Evolutionary conservation across 2,888 invertebrate species (phyloP), one percentile per base, ranked within the genome.

Genomic region (Timema podura): DNA sequence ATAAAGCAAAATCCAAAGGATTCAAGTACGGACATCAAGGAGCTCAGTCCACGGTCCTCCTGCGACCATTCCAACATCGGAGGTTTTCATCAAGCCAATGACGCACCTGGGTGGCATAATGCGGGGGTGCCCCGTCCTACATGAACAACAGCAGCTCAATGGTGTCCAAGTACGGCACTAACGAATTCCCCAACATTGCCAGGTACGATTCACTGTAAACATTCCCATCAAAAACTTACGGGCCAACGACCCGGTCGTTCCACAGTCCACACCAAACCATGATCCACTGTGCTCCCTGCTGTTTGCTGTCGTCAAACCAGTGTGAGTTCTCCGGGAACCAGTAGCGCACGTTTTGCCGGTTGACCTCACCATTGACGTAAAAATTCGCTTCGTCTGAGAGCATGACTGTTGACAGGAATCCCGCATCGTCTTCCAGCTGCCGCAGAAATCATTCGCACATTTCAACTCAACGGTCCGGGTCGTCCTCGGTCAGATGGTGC

Each of bases 161-260:
- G 30, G 30, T 30, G 30, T 30, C 30, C 30, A 2, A 30, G 30
- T 30, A 30, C 30, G 30, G 1, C 30, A 30, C 30, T 2, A 30
- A 30, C 30, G 30, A 30, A 30, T 30, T 3, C 30, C 30, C 30
- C 30, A 30, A 30, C n/a, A 30, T 30, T 30, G 30, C 30, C 30
- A 30, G 30, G 30, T 30, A 30, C 30, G 30, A 30, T 30, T 30
- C 30, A 30, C 30, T 30, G 30, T 30, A 30, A 3, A 30, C 30
- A 30, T 30, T 30, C 30, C 30, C 1, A 3, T 30, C 30, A 2
- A 30, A 30, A 30, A 30, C 30, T 1, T 30, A 30, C 30, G 47
- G 46, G 46, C 7, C 48, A 61, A 65, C 5, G 46, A 65, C 47
- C 65, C 48, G 65, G n/a, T 65, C 65, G 46, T 65, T 8, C 65